Base-by-base conservation (phyloP, 1,140 invertebrate species). In the Aphaenogaster ashmeadi region DNA sequence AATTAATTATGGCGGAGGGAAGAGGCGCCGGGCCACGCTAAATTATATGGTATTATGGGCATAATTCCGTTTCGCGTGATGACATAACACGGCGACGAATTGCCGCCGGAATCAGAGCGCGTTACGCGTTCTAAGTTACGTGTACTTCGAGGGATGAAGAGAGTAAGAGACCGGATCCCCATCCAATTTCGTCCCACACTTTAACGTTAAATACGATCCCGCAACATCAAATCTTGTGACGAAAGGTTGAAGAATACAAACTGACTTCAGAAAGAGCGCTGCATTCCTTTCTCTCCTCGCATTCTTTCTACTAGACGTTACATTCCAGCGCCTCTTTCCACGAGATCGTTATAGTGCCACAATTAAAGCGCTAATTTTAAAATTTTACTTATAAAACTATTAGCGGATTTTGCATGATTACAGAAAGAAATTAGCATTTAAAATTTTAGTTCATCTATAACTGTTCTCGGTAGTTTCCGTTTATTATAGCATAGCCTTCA, bases 1-100 rank as follows among this genome's bases (percentile, higher is more conserved):
- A 93, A 93, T 94, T 93, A 93, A 94, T 93, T 94, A 90, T 90
- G 27, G 78, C 36, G 47, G 33, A 21, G 27, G n/a, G 36, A 33
- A 44, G 77, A 60, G 78, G 56, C 13, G 66, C 3, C 4, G 66
- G 6, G 41, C 41, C n/a, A 79, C 74, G 54, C n/a, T 60, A 74
- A 84, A 84, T 84, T 75, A 62, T 60, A 62, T n/a, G 54, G 56
- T 60, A 41, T 75, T 84, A 60, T 18, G 21, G 78, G 13, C 15
- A 33, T 41, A 54, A 69, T 80, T 69, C 47, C 50, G 33, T 69
- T 54, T 78, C 15, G 33, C 21, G 66, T 9, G 21, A 54, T 8
- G n/a, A 27, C 50, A 54, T 41, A 69, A 69, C 50, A 13, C 15
- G 33, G 13, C 44, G 77, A 33, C 18, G 21, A 38, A 52, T 52